Evolutionary conservation across 2,113 vertebrate genomes (phyloP), one percentile per base, ranked within the genome.

Genomic region (Zingel zingel): DNA sequence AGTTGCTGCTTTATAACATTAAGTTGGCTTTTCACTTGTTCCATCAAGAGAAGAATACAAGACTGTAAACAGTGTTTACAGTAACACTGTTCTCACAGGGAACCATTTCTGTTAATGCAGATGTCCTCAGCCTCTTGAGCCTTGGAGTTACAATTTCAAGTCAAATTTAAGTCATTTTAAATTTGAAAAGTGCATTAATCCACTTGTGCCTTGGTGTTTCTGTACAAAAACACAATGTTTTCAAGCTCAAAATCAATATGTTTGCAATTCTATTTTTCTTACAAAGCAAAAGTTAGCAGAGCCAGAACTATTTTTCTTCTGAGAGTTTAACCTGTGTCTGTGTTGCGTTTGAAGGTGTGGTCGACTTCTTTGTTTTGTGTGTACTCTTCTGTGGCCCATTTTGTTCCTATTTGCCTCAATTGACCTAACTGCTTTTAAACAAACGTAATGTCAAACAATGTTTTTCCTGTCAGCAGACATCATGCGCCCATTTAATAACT

Each of bases 121-220:
- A 54, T 10, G 13, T 50, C 61, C 21, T 72, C 27, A 23, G 45
- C 21, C 58, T 74, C 75, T 51, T 51, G 39, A 69, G 25, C 70
- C 33, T 3, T 54, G 48, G 27, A 33, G 18, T 65, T 23, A 10
- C 39, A 0, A 43, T 43, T 43, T 43, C 10, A 11, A 43, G 39
- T 11, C 39, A 43, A 43, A 43, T 43, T 43, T 2, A 43, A 10
- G 16, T 63, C 3, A 27, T 50, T 64, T 56, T 5, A 39, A 6
- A 33, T 59, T 39, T 58, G 33, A 74, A 48, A 12, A 54, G 6
- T 59, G 39, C 47, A 50, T 59, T 51, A 12, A 61, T 69, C 77
- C 78, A 78, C 21, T 18, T 56, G 77, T 90, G 47, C 84, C 82
- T 87, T 87, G 33, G 12, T 82, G 43, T 69, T n/a, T 25, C 15